phyloP scores from a whole-genome alignment of 2,797 vertebrate species.

The Emydoidea blandingii region DNA sequence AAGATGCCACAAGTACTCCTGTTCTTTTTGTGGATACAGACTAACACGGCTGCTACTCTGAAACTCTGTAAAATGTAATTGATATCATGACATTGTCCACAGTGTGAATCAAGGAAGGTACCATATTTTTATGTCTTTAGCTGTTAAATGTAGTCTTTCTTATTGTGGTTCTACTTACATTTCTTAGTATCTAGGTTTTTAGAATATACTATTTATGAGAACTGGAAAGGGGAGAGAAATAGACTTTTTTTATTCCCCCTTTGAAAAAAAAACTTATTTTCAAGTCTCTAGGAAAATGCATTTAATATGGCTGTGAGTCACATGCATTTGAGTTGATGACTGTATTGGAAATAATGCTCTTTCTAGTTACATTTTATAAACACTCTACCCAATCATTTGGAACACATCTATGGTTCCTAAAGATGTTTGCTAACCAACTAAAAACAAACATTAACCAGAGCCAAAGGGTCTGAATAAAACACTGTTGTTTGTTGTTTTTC shows the following conservation, averaged over 20 bases:
- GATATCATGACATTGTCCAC: not conserved
- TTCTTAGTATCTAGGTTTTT: not conserved
- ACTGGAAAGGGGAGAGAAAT: not conserved
- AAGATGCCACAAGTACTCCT: too few relatives aligned
- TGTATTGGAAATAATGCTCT: not conserved
- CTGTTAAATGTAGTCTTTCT: not conserved
- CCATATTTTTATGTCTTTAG: not conserved
- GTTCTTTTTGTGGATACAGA: too few relatives aligned
- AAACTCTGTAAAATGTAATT: not conserved
- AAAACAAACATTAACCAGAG: not conserved
- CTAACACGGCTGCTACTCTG: too few relatives aligned
- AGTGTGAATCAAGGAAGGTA: not conserved
- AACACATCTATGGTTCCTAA: not conserved
- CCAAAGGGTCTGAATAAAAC: not conserved
- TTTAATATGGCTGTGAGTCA: not conserved
- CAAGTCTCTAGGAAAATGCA: not conserved
- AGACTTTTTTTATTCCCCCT: not conserved
- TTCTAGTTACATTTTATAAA: slow-evolving; percentile 2
- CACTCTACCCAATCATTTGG: not conserved
- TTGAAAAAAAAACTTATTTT: not conserved
- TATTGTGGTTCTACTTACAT: not conserved
- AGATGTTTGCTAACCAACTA: slow-evolving; percentile 1
- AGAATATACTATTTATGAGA: not conserved
- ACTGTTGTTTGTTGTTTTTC: not conserved
- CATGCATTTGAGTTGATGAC: not conserved